Evolutionary conservation across 2,113 vertebrate species (phyloP).

Genomic region (Malurus alboscapulatus): DNA sequence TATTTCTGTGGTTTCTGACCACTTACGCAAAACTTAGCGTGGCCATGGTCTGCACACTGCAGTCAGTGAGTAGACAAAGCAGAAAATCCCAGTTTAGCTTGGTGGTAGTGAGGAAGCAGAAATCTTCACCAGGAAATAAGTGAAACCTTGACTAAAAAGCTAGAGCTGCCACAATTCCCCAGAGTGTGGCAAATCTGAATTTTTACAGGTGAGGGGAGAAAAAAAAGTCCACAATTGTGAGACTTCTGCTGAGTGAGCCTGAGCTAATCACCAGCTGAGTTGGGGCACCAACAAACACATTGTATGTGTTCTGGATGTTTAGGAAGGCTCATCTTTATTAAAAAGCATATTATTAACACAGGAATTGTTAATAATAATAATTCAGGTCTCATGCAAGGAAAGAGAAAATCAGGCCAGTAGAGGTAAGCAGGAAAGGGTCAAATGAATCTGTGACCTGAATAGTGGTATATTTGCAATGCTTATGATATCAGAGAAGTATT

Average conservation of each 20-base stretch:
- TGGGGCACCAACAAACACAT: background rate
- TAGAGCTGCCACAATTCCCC: background rate
- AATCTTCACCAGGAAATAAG: background rate
- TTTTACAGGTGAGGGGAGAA: background rate
- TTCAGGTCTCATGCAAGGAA: background rate
- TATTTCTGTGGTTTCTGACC: background rate
- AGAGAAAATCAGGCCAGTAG: background rate
- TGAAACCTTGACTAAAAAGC: background rate
- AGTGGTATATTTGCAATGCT: background rate
- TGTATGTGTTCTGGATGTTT: background rate
- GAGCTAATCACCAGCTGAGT: background rate
- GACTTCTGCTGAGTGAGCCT: background rate
- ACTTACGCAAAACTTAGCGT: accelerated
- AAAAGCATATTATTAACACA: background rate
- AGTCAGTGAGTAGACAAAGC: background rate
- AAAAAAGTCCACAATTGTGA: background rate
- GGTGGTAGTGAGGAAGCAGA: background rate
- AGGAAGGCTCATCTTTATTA: background rate
- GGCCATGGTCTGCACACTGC: background rate
- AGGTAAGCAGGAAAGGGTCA: background rate
- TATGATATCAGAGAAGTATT: background rate
- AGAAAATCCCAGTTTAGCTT: background rate
- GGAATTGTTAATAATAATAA: background rate
- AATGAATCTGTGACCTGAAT: background rate
- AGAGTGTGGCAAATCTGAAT: background rate